phyloP scores from a whole-genome alignment of 2,113 vertebrate species.

The Rhombomys opimus region DNA sequence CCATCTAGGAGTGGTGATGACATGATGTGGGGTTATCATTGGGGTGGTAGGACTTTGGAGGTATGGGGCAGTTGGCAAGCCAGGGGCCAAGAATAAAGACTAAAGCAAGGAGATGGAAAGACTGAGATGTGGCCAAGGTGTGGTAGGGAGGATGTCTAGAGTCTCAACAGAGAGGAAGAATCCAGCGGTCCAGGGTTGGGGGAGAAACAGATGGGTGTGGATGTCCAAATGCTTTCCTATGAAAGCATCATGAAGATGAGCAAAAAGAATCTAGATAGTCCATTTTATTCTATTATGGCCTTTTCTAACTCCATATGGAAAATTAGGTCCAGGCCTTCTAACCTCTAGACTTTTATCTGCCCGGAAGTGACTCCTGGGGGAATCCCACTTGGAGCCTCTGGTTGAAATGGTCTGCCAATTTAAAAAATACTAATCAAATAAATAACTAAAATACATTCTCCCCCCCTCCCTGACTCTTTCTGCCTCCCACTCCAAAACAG shows the following conservation, averaged over 20 bases:
- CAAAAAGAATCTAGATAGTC: slow-evolving; percentile 47
- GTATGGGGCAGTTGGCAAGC: too few species aligned
- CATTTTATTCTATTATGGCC: slow-evolving; percentile 42
- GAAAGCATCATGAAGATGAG: slow-evolving; percentile 25
- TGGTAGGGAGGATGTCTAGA: not conserved
- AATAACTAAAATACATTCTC: slow-evolving; percentile 76
- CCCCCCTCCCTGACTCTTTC: slow-evolving; percentile 64
- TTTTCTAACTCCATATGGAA: slow-evolving; percentile 47
- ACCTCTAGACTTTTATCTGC: slow-evolving; percentile 46
- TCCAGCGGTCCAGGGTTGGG: not conserved
- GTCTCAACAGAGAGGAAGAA: slow-evolving; percentile 23
- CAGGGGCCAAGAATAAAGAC: not conserved
- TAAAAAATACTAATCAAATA: slow-evolving; percentile 79
- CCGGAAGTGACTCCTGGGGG: slow-evolving; percentile 70
- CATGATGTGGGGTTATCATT: not conserved
- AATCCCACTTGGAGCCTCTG: slow-evolving; percentile 66
- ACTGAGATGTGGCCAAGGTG: not conserved
- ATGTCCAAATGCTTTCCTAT: slow-evolving; percentile 35
- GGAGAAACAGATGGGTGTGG: not conserved
- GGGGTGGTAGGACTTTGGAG: not conserved
- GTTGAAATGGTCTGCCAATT: slow-evolving; percentile 60
- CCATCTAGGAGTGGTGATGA: not conserved
- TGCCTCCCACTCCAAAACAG: slow-evolving; percentile 74
- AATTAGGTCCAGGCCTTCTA: slow-evolving; percentile 60
- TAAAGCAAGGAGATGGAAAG: not conserved